Base-by-base conservation (phyloP, 2,113 vertebrate species). In the Aegotheles bennettii region DNA sequence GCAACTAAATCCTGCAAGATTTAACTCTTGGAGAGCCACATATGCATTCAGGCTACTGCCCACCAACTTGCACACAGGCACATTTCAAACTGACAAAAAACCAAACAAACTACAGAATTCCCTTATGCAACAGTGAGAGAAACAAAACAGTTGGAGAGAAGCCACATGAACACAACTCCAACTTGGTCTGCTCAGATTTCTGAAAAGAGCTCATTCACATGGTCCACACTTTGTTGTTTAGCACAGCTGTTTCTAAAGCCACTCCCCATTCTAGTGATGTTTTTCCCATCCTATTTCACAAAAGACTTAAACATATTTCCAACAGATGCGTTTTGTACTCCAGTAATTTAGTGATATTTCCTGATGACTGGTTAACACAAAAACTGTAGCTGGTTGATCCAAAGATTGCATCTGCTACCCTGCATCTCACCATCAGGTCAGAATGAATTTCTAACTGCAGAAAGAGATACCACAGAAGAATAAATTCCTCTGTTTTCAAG, bases 321-420 rank as follows among this genome's bases (percentile, higher is more conserved):
- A 87, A 70, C 93, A 91, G 91, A 97, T 70, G 93, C 24, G 3
- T 45, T 91, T 50, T 91, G 94, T 73, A 21, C 93, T 91, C 61
- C 4, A 11, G 92, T 61, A 87, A 84, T 94, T 79, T 65, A 33
- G 78, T 74, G 93, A 28, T 87, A 86, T 90, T 95, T 97, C 89
- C 94, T 93, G 87, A 43, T 47, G 81, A 40, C 87, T 91, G 84
- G 48, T 85, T 87, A 82, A 57, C 70, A 91, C 84, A 73, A 76
- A 84, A 73, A 93, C 93, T 67, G 91, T 33, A 48, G 89, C 94
- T 95, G 93, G 89, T 83, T 61, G 75, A 92, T 95, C 78, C 93
- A 73, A 43, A 85, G 91, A 77, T 17, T 83, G 87, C 93, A 94
- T 93, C 93, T 97, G 95, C 73, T 80, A 69, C 84, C 91, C 92